Evolutionary conservation across 1,140 invertebrate genomes (phyloP).

Genomic region (Panagrolaimus sp.): DNA sequence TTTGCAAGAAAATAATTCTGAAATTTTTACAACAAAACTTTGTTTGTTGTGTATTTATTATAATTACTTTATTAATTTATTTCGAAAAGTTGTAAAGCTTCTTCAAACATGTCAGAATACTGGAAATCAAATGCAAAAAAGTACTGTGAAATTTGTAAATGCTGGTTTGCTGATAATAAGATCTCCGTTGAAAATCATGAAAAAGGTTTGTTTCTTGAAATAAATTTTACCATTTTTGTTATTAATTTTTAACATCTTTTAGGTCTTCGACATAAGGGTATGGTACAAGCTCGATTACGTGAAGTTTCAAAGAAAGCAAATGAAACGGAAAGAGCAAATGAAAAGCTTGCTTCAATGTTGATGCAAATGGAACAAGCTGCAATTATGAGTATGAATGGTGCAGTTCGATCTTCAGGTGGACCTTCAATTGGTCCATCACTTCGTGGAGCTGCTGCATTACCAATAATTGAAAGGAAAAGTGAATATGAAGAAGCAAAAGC

Average conservation of each 20-base stretch:
- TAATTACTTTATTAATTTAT: neutral
- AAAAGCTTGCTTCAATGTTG: constrained; percentile 18
- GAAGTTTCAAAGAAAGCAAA: constrained; percentile 65
- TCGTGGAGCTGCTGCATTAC: constrained; percentile 13
- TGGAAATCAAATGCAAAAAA: constrained; percentile 93
- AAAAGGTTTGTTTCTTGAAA: no score
- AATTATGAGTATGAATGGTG: neutral
- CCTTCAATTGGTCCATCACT: neutral
- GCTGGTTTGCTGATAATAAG: constrained; percentile 95
- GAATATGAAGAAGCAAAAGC: constrained; percentile 29
- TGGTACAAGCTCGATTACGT: constrained; percentile 78
- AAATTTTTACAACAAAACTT: no score
- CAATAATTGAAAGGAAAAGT: constrained; percentile 17
- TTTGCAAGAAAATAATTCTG: no score
- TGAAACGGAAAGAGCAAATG: constrained; percentile 35
- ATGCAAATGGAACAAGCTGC: constrained; percentile 42
- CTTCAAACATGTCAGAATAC: constrained; percentile 74
- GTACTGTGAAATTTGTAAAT: constrained; percentile 94
- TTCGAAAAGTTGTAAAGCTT: neutral
- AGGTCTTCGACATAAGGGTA: constrained; percentile 84
- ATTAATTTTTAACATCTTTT: no score
- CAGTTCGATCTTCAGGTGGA: neutral
- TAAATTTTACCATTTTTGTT: no score
- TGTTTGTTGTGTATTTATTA: no score
- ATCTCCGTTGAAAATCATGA: constrained; percentile 92